Evolutionary conservation across 2,113 vertebrate species (phyloP).

Genomic region (Deroptyus accipitrinus): DNA sequence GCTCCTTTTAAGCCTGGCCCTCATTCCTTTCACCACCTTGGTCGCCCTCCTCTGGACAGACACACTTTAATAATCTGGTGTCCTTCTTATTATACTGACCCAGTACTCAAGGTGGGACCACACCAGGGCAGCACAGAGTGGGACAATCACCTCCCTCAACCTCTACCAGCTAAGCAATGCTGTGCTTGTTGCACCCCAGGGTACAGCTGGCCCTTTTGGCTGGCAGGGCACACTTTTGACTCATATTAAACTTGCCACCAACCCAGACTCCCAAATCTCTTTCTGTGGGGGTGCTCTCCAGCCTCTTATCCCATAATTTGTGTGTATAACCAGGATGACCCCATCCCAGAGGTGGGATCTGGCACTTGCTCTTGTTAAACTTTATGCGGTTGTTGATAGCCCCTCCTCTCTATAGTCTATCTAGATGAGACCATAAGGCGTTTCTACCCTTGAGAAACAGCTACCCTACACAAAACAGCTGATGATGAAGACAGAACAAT

Average conservation of each 20-base stretch:
- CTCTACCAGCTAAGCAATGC: fast-evolving
- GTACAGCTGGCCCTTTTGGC: fast-evolving
- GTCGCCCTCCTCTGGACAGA: neutral
- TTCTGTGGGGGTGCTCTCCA: neutral
- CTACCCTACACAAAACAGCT: neutral
- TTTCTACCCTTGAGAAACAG: neutral
- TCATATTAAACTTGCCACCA: neutral
- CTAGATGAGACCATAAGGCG: neutral
- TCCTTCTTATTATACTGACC: neutral
- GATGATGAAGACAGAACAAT: neutral
- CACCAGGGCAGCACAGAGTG: neutral
- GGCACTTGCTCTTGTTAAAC: neutral
- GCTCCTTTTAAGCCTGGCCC: neutral
- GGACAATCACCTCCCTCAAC: neutral
- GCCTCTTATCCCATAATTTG: neutral
- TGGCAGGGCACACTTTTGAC: neutral
- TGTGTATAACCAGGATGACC: neutral
- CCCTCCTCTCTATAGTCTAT: neutral
- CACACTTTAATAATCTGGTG: neutral
- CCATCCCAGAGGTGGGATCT: neutral
- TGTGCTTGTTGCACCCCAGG: neutral
- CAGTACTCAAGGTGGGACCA: fast-evolving
- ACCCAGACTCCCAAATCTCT: neutral
- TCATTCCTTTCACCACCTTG: neutral
- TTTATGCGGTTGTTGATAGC: neutral